Evolutionary conservation across 2,888 invertebrate species (phyloP).

Genomic region (Drosophila formosana): DNA sequence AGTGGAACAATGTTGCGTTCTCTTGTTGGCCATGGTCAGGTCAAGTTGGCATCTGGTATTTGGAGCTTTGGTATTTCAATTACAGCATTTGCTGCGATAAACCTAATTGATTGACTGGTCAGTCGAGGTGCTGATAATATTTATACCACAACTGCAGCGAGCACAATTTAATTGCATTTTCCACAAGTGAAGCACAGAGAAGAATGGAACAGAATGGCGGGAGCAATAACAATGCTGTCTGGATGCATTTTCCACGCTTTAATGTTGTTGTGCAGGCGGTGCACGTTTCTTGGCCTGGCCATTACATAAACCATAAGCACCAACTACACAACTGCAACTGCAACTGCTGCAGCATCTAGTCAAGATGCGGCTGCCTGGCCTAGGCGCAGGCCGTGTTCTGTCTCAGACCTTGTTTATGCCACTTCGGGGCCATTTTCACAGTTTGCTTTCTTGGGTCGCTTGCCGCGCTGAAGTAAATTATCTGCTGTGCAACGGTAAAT

Average conservation of each 20-base stretch:
- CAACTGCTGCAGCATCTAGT: conserved; percentile 16
- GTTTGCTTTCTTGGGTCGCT: conserved; percentile 39
- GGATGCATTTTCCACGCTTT: conserved; percentile 63
- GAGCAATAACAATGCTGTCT: conserved; percentile 43
- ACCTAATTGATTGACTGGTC: conserved; percentile 72
- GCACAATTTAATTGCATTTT: conserved; percentile 73
- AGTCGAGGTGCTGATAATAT: conserved; percentile 70
- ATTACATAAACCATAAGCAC: conserved; percentile 76
- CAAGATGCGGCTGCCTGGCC: conserved; percentile 26
- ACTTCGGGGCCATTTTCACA: conserved; percentile 61
- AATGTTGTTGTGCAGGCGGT: conserved; percentile 53
- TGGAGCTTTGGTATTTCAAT: conserved; percentile 67
- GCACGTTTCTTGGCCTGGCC: conserved; percentile 52
- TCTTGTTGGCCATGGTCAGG: conserved; percentile 39
- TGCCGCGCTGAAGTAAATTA: conserved; percentile 56
- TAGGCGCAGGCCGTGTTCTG: conserved; percentile 11
- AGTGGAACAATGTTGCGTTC: background rate
- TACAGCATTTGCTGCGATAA: conserved; percentile 63
- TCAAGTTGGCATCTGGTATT: conserved; percentile 31
- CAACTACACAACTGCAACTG: conserved; percentile 23
- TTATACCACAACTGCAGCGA: conserved; percentile 57
- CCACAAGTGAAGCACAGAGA: conserved; percentile 36
- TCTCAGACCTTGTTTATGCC: conserved; percentile 45
- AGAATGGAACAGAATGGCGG: conserved; percentile 28
- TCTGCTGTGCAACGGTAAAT: conserved; percentile 67